Base-by-base conservation (phyloP, 23 tunicate species). In the Ciona savignyi region DNA sequence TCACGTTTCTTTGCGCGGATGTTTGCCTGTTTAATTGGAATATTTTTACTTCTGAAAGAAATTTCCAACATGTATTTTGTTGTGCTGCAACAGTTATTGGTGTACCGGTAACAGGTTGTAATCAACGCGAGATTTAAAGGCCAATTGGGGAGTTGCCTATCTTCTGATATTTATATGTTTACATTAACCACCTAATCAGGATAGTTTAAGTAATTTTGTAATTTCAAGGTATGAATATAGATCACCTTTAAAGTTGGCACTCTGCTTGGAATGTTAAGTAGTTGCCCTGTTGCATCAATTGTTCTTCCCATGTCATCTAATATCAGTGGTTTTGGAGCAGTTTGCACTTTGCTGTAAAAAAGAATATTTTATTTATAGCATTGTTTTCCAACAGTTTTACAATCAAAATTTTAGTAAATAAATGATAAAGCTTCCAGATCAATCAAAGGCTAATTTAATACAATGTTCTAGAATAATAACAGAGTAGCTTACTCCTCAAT, bases 1-100 rank as follows among this genome's bases (percentile, higher is more conserved):
- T 91, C 97, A 22, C 83, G 78, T 48, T 91, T 91, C 64, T 91
- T 91, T n/a, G 97, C 97, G 33, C 91, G 80, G 27, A 91, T 91
- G 77, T 91, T 91, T 27, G 97, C 97, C 85, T 85, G 75, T 0
- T 23, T 27, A 65, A 56, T 11, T 11, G 27, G 61, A 23, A 49
- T 20, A 49, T 49, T 49, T 49, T 49, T 49, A 49, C 20, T 49
- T 49, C n/a, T n/a, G n/a, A n/a, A n/a, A n/a, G n/a, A n/a, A n/a
- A n/a, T n/a, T n/a, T n/a, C n/a, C n/a, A n/a, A n/a, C n/a, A n/a
- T n/a, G n/a, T n/a, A n/a, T n/a, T n/a, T n/a, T n/a, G n/a, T n/a
- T n/a, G n/a, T n/a, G n/a, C n/a, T n/a, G n/a, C n/a, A n/a, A n/a
- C n/a, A n/a, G n/a, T n/a, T n/a, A n/a, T n/a, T n/a, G n/a, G n/a